These are phyloP conservation scores for Narcine bancroftii DNA, from an alignment of 2,113 vertebrate species.

Conservation along the genomic window DNA sequence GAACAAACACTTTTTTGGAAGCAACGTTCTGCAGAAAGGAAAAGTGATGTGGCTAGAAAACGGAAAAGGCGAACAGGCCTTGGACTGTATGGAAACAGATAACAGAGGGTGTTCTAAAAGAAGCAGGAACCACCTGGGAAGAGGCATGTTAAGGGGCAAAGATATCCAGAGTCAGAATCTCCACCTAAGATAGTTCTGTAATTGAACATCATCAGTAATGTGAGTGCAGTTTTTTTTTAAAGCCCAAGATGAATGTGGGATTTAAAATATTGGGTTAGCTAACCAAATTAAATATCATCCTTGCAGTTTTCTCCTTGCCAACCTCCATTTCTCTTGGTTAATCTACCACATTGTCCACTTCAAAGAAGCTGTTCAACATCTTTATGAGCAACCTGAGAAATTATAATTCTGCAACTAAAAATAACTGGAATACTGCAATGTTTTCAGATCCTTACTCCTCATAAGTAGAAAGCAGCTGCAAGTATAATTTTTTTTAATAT, in stretches of 20 bases:
- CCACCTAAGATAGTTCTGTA: not conserved
- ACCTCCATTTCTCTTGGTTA: not conserved
- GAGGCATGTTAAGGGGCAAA: slow-evolving; percentile 14
- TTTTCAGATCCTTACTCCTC: not conserved
- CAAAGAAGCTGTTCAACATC: not conserved
- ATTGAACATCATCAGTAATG: not conserved
- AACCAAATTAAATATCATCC: not conserved
- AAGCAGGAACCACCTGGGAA: slow-evolving; percentile 33
- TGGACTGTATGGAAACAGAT: slow-evolving; percentile 26
- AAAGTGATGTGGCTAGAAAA: slow-evolving; percentile 9
- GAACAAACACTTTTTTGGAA: not conserved
- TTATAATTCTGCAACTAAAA: not conserved
- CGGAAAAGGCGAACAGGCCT: not conserved
- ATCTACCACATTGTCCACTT: not conserved
- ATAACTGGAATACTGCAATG: not conserved
- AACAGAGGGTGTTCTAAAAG: not conserved
- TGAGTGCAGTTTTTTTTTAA: slow-evolving; percentile 3
- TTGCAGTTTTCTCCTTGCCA: not conserved
- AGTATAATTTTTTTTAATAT: slow-evolving; percentile 19
- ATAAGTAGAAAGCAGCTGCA: slow-evolving; percentile 21
- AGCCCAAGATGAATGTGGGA: not conserved
- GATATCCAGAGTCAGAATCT: not conserved
- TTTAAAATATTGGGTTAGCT: not conserved
- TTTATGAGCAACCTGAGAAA: slow-evolving; percentile 12
- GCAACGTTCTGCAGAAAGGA: slow-evolving; percentile 3